Conservation (phyloP, 2,888 invertebrate genomes). For the Tinea semifulvella region DNA sequence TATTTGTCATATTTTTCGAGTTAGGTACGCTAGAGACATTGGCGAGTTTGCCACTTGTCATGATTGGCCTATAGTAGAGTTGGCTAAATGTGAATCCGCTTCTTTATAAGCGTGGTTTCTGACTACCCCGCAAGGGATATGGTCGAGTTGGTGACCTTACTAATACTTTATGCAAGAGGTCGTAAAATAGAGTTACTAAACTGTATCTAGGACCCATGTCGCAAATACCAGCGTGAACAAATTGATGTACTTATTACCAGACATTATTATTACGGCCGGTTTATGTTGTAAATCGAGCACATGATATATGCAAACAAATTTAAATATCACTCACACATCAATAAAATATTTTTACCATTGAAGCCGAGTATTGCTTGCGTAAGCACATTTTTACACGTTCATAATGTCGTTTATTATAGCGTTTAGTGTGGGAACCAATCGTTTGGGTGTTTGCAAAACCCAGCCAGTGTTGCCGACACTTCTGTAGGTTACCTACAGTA, state of each 20-base stretch:
- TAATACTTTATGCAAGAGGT: too few relatives aligned
- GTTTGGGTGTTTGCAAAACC: constrained; percentile 12
- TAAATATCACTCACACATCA: background rate
- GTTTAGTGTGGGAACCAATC: constrained; percentile 13
- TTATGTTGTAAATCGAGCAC: constrained; percentile 7
- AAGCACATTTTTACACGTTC: constrained; percentile 6
- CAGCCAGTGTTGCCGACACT: background rate
- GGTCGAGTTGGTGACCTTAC: too few relatives aligned
- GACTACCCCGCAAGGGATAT: too few relatives aligned
- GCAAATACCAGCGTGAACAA: background rate
- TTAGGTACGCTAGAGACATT: too few relatives aligned
- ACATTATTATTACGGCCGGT: background rate
- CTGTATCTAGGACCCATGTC: background rate
- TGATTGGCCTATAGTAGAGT: too few relatives aligned
- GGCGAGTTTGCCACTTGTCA: too few relatives aligned
- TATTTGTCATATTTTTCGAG: too few relatives aligned
- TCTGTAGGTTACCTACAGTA: too few relatives aligned
- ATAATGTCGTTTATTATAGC: constrained; percentile 9
- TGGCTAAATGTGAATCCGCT: too few relatives aligned
- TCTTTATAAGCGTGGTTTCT: too few relatives aligned
- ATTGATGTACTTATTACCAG: constrained; percentile 5
- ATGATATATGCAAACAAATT: background rate
- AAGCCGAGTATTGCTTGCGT: background rate
- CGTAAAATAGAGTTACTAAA: background rate
- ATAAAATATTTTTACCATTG: constrained; percentile 1